Percentiles rank a stretch among this genome's conserved stretches.
These are phyloP conservation scores for Pseudorhiza aurosa DNA, from an alignment of 30 jellyfish, hydroid and myxozoan genomes.

Conservation along the genomic window DNA sequence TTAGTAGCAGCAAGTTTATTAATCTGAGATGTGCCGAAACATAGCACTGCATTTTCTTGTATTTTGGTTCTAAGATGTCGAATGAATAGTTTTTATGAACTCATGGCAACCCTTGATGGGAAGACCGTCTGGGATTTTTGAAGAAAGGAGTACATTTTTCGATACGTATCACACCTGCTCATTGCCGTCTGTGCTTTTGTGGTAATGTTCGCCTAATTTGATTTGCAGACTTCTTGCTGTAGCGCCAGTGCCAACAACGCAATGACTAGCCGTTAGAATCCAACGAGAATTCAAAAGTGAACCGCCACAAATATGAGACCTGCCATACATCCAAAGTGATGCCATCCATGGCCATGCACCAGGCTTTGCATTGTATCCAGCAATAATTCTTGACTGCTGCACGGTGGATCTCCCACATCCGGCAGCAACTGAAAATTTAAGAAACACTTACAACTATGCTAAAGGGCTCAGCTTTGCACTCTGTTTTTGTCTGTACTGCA, in stretches of 20 bases:
- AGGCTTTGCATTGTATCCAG: constrained; percentile 63
- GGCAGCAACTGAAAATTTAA: background rate
- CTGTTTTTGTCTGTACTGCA: too few species aligned
- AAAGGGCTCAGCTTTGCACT: too few species aligned
- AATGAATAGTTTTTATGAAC: too few species aligned
- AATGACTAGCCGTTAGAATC: constrained; percentile 82
- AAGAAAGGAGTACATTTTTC: too few species aligned
- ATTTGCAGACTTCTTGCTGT: constrained; percentile 41
- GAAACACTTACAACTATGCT: too few species aligned
- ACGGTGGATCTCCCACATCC: constrained; percentile 64
- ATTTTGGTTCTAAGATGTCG: too few species aligned
- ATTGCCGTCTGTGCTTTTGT: constrained; percentile 24
- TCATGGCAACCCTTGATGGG: too few species aligned
- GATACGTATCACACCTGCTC: constrained; percentile 25
- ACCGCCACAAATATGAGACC: constrained; percentile 78
- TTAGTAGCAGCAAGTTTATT: too few species aligned
- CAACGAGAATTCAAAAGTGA: constrained; percentile 56
- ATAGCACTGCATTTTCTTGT: too few species aligned
- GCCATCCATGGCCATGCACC: constrained; percentile 94
- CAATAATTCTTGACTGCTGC: constrained; percentile 62
- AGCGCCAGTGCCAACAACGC: constrained; percentile 66
- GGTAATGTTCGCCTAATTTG: constrained; percentile 71
- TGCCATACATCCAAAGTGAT: constrained; percentile 56
- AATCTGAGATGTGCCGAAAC: too few species aligned
- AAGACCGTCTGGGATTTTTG: background rate